Evolutionary conservation across 1,140 invertebrate genomes (phyloP).

Genomic region (Acromyrmex echinatior): DNA sequence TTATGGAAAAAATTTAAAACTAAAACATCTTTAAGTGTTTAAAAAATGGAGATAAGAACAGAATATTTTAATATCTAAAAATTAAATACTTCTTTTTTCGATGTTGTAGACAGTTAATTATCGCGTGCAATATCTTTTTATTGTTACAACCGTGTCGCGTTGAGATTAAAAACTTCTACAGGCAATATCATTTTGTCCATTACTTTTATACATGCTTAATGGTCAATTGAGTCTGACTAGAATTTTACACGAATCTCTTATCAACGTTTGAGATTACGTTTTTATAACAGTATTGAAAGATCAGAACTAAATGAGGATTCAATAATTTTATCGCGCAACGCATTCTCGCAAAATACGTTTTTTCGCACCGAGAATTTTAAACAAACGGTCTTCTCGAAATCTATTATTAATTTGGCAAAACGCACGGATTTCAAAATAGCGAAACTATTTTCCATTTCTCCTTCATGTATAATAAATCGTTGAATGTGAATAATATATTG

Average conservation of each 20-base stretch:
- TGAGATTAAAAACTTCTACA: not conserved
- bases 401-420: not conserved
- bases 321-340: conserved; percentile 13
- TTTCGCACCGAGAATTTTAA: not conserved
- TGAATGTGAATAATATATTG: not conserved
- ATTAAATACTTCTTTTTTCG: too few relatives aligned
- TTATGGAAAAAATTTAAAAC: too few relatives aligned
- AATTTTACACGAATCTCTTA: not conserved
- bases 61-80: too few relatives aligned
- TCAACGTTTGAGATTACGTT: not conserved
- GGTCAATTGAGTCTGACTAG: not conserved
- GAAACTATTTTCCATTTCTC: not conserved
- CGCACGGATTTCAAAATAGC: not conserved
- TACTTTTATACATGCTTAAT: not conserved
- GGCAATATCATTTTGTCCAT: not conserved
- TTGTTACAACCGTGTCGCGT: not conserved
- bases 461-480: not conserved
- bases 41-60: too few relatives aligned
- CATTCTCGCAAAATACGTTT: not conserved
- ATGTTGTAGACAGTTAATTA: too few relatives aligned
- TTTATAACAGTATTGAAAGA: conserved; percentile 15
- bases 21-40: too few relatives aligned
- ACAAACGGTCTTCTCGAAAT: not conserved
- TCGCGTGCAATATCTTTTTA: not conserved
- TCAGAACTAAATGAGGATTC: conserved; percentile 25